A percentile compares a stretch with the other conserved stretches of the same genome.
phyloP scores from a whole-genome alignment of 1,140 invertebrate genomes.

The Calosoma granatense region DNA sequence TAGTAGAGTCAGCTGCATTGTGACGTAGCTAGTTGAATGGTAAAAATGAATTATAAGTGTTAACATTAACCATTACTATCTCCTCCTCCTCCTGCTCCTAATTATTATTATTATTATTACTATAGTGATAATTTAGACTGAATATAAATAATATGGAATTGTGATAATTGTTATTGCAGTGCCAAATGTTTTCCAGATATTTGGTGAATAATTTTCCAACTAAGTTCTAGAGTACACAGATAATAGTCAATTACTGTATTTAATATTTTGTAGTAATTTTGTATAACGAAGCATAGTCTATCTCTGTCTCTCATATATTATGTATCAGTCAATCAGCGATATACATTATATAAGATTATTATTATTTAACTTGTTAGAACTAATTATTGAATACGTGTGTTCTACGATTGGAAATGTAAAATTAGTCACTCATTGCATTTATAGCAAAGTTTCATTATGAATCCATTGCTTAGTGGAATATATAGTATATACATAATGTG shows the following conservation, averaged over 20 bases:
- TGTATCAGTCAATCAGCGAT: no score
- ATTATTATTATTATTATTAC: neutral
- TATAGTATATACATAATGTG: no score
- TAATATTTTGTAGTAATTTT: constrained; percentile 1
- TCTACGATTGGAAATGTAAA: no score
- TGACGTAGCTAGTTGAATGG: no score
- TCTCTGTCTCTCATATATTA: no score
- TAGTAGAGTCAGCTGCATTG: no score
- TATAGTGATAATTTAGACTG: constrained; percentile 6
- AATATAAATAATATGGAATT: neutral
- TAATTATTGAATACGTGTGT: neutral
- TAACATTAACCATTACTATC: neutral
- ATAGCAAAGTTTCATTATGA: no score
- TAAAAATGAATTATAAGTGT: neutral
- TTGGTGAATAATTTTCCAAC: neutral
- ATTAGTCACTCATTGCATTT: no score
- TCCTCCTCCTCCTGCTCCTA: neutral
- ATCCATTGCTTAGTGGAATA: no score
- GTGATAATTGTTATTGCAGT: constrained; percentile 7
- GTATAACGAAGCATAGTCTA: neutral
- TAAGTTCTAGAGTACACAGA: neutral
- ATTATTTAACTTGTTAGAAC: neutral
- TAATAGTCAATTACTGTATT: constrained; percentile 6
- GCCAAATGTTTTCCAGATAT: constrained; percentile 3
- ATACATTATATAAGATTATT: no score